Conservation (phyloP, 2,797 vertebrate species). For the Thripadectes ignobilis region DNA sequence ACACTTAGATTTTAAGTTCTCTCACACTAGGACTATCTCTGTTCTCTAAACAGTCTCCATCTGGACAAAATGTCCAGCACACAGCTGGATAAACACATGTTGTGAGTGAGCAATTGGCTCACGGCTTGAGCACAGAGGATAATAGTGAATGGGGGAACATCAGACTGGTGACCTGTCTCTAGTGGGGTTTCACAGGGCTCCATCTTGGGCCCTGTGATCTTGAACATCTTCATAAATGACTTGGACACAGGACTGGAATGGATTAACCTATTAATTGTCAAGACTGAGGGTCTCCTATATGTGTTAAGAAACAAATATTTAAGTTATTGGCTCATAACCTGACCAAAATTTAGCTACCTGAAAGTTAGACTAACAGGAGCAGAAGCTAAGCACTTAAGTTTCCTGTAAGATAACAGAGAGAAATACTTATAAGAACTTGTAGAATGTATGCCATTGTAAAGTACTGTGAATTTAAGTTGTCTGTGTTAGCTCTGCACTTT, state of each 20-base stretch:
- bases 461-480: neutral
- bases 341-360: neutral
- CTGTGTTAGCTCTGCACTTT: neutral
- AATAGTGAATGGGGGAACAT: neutral
- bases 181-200: neutral
- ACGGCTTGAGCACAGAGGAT: neutral
- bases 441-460: neutral
- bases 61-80: neutral
- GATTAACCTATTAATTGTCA: neutral
- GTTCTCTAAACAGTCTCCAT: neutral
- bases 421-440: neutral
- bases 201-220: neutral
- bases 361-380: neutral
- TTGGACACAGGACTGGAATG: neutral
- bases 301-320: neutral
- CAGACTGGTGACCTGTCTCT: neutral
- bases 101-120: neutral
- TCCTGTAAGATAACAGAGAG: neutral
- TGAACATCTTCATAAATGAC: neutral
- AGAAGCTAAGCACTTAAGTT: neutral
- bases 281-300: neutral
- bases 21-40: neutral
- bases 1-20: neutral
- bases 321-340: neutral
- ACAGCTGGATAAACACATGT: neutral